phyloP scores from a whole-genome alignment of 1,140 invertebrate species.

The Brachionus paranguensis region DNA sequence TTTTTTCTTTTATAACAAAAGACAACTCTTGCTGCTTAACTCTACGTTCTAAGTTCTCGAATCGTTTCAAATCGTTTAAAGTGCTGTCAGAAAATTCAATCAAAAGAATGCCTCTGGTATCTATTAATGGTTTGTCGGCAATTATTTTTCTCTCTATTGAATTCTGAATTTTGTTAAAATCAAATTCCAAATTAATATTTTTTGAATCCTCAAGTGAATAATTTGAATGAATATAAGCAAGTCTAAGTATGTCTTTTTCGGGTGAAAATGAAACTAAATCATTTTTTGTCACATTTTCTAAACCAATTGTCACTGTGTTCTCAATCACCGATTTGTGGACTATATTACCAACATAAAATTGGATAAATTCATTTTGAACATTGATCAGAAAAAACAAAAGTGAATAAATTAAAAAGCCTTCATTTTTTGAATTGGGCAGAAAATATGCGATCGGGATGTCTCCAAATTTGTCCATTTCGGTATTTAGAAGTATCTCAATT shows the following conservation, averaged over 20 bases:
- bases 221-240: conserved; percentile 5
- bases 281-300: neutral
- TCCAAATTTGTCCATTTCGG: neutral
- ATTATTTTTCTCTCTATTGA: neutral
- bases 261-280: conserved; percentile 18
- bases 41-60: neutral
- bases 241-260: neutral
- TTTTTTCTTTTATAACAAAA: neutral
- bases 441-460: neutral
- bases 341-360: neutral
- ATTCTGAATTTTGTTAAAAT: neutral
- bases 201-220: neutral
- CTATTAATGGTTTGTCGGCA: neutral
- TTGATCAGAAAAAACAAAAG: neutral
- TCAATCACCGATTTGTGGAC: neutral
- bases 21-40: neutral
- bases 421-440: neutral
- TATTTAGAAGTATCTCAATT: neutral
- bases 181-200: conserved; percentile 13
- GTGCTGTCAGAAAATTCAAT: conserved; percentile 6
- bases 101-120: neutral
- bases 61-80: neutral
- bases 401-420: neutral
- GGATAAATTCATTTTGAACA: neutral
- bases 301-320: neutral